These are phyloP conservation scores for Melanerpes formicivorus DNA, from an alignment of 2,113 vertebrate species.

Conservation along the genomic window DNA sequence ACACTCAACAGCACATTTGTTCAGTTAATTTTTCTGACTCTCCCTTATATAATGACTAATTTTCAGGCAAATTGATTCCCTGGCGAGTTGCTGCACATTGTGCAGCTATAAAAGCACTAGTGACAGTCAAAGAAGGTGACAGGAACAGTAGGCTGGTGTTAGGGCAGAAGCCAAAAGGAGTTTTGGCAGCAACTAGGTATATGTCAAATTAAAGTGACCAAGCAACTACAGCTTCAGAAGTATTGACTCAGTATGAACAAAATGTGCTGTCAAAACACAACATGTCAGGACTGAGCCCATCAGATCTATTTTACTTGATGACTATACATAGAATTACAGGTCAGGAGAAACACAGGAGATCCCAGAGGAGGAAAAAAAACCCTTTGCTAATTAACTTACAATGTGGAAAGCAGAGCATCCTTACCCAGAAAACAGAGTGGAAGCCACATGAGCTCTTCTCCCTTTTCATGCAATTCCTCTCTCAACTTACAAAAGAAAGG, in stretches of 20 bases:
- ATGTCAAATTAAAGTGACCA: slow-evolving; percentile 66
- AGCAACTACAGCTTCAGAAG: slow-evolving; percentile 52
- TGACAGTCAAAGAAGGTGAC: slow-evolving; percentile 62
- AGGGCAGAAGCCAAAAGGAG: slow-evolving; percentile 66
- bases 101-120: slow-evolving; percentile 56
- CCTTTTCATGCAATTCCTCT: neutral
- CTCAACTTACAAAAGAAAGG: neutral
- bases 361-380: neutral
- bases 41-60: slow-evolving; percentile 19
- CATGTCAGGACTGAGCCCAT: slow-evolving; percentile 52
- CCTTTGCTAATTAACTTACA: slow-evolving; percentile 28
- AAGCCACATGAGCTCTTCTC: neutral
- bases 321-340: slow-evolving; percentile 57
- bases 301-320: slow-evolving; percentile 51
- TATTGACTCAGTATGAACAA: slow-evolving; percentile 66
- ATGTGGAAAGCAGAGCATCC: neutral
- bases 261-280: slow-evolving; percentile 68
- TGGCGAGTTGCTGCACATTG: slow-evolving; percentile 50
- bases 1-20: slow-evolving; percentile 6
- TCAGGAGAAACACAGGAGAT: slow-evolving; percentile 37
- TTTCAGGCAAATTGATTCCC: slow-evolving; percentile 56
- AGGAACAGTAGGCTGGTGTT: slow-evolving; percentile 60
- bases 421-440: neutral
- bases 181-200: slow-evolving; percentile 42
- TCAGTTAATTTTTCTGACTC: slow-evolving; percentile 14